phyloP scores from a whole-genome alignment of 2,888 invertebrate species.

The Hofmannophila pseudospretella region DNA sequence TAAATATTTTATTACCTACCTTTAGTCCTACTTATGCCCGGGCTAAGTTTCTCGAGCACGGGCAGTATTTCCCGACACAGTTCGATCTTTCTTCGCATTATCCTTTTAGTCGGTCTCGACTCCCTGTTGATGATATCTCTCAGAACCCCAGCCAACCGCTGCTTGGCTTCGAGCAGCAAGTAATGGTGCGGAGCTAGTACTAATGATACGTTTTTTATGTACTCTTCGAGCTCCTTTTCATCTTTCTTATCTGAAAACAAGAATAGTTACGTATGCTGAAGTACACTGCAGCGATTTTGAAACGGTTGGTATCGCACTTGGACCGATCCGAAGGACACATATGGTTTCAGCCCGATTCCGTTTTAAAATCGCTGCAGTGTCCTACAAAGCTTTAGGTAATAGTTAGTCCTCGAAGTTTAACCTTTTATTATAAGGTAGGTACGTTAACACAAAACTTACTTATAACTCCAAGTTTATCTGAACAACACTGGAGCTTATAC shows the following conservation, averaged over 20 bases:
- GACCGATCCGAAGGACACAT: too few relatives aligned
- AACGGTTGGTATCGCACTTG: too few relatives aligned
- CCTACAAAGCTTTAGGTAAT: too few relatives aligned
- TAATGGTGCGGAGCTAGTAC: conserved; percentile 83
- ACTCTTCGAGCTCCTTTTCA: conserved; percentile 64
- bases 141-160: conserved; percentile 80
- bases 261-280: too few relatives aligned
- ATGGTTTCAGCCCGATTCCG: too few relatives aligned
- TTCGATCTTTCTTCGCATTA: conserved; percentile 80
- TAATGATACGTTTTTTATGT: conserved; percentile 72
- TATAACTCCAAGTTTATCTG: conserved; percentile 56
- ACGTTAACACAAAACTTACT: conserved; percentile 44
- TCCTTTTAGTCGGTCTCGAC: conserved; percentile 69
- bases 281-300: too few relatives aligned
- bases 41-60: conserved; percentile 82
- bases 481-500: conserved; percentile 50
- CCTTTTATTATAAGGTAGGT: too few relatives aligned
- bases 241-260: conserved; percentile 60
- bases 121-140: conserved; percentile 69
- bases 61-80: conserved; percentile 81
- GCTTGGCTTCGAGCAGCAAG: conserved; percentile 82
- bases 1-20: conserved; percentile 55
- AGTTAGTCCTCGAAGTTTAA: too few relatives aligned
- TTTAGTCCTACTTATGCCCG: conserved; percentile 83
- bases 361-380: too few relatives aligned